Evolutionary conservation across 1,140 invertebrate genomes (phyloP), one percentile per base, ranked within the genome.

Genomic region (Trigoniulus corallinus): DNA sequence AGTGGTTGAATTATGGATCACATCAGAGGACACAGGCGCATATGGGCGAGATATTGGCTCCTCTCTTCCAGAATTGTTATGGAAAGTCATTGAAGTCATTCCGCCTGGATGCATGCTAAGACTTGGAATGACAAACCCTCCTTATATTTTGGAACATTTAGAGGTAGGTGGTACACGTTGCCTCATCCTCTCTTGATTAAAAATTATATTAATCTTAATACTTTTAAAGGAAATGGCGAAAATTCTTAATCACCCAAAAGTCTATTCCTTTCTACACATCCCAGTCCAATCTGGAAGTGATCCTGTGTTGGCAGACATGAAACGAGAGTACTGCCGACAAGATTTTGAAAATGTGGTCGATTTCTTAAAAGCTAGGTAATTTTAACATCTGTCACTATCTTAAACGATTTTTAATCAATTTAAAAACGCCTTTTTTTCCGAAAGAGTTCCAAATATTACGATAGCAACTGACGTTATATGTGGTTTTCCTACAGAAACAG

Each of bases 401-500:
- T 53, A 12, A 24, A 22, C 3, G 12, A 4, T 22, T 39, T 7
- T 50, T n/a, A 47, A 50, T 10, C 7, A 44, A 52, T 39, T 46
- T 23, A 51, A 48, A 45, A 53, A 54, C 50, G 39, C 53, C 39
- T 51, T 49, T 52, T 43, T 42, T 1, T 39, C 15, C 55, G 61
- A 47, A 53, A 86, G 82, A 57, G 84, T 93, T 2, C 80, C 82
- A 0, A 80, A 79, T 2, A 75, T 97, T 7, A 96, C 88, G 1
- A 89, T 98, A 59, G 93, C 91, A 0, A 98, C 95, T 0, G 95
- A 98, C 66, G 85, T 98, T 29, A 98, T 98, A 60, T 97, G 93
- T 68, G 95, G 94, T 0, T 98, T 97, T 68, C 95, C 95, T 0
- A 95, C 88, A 2, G 95, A 98, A 73, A 96, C 86, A 0, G 80